Base-by-base conservation (phyloP, 2,797 vertebrate species). In the Vireo griseus region DNA sequence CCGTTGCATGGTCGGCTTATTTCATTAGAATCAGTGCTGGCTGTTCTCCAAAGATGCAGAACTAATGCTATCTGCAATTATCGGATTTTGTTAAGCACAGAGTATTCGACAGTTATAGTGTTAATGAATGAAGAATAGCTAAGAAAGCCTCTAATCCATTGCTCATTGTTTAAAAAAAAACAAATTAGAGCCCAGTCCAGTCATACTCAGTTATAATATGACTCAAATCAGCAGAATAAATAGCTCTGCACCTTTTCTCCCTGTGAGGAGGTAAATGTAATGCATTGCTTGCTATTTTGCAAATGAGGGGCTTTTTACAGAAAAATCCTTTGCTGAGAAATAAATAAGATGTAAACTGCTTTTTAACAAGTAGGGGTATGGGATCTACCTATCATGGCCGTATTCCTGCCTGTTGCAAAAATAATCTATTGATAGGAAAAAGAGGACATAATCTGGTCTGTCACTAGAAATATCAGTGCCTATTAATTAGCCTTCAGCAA, bases 1-100 rank as follows among this genome's bases (percentile, higher is more conserved):
- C 94, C 5, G 1, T 80, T 94, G 93, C 93, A 94, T 84, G 93
- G 80, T 84, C 5, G 18, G 77, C 90, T 97, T 97, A 96, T 96
- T 96, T 97, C 95, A 97, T 97, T 97, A 97, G 95, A 96, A 96
- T 95, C 94, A 69, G 39, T 91, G 84, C 94, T 97, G 96, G 97
- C 95, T 16, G 4, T 26, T 77, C 75, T 96, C 97, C 97, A 97
- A 87, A 94, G 96, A 96, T 93, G 91, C 96, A 97, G 94, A 95
- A 95, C 89, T 94, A 95, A 88, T 88, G 77, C 76, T 96, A 65
- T 91, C 29, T 63, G 85, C 80, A 47, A 33, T 97, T 94, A 94
- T 75, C 1, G 12, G 94, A 95, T 92, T 95, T 86, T 94, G 81
- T 96, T 95, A 88, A 65, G 90, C 92, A 95, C 89, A 83, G 92